Base-by-base conservation (phyloP, 2,113 vertebrate species). In the Dipodomys stephensi region DNA sequence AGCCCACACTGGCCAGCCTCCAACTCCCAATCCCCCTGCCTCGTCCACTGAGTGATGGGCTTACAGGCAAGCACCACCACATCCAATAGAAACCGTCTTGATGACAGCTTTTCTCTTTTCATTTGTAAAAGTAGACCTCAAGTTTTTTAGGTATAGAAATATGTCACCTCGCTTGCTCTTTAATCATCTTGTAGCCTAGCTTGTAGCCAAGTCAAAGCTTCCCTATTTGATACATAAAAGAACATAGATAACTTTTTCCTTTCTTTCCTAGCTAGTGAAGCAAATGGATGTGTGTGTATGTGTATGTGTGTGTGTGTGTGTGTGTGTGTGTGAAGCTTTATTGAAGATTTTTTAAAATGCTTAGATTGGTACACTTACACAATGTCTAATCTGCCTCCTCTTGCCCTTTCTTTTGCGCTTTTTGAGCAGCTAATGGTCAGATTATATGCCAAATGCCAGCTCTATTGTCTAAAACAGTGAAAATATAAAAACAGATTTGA, bases 401-500 rank as follows among this genome's bases (percentile, higher is more conserved):
- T 78, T 76, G 79, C 84, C 76, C 57, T 46, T 92, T 92, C 87
- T 92, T 95, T 96, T 95, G 90, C 93, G 27, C 64, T 32, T 69
- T 53, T 72, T 83, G 79, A 92, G 25, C 35, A 78, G 78, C 71
- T 94, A 60, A 83, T 64, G 94, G 85, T 96, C 89, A 87, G 8
- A 60, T 60, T 83, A 10, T 67, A 80, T 46, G 69, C 72, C 32
- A 46, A 97, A 20, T 96, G 82, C 89, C 62, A 69, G 35, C 87
- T 88, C 39, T 95, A 18, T 87, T 87, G 64, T 96, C 93, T 95
- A 91, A 86, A 89, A 71, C 77, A 78, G 92, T 49, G 39, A 89
- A 76, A 92, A 80, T 97, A 94, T 49, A 92, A 53, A 95, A 95
- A 32, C 12, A 97, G 76, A 87, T 64, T 46, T 35, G 10, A 90